Conservation (phyloP, 2,888 invertebrate genomes). For the Agriopis leucophaearia region DNA sequence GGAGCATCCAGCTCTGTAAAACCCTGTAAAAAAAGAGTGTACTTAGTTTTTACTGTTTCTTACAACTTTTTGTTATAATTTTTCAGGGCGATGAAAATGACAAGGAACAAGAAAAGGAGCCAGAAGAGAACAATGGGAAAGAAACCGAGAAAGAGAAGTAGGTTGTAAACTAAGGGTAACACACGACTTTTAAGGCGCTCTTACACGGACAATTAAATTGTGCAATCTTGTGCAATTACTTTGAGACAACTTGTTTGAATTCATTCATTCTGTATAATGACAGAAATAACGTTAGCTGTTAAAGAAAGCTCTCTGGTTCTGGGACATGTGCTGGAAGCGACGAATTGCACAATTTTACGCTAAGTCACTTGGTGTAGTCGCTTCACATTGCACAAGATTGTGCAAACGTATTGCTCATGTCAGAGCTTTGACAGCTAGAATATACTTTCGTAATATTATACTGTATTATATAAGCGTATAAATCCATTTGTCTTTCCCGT, state of each 20-base stretch:
- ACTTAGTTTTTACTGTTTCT: no score
- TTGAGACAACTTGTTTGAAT: not conserved
- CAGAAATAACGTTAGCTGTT: not conserved
- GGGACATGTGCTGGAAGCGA: not conserved
- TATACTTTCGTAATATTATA: constrained; percentile 70
- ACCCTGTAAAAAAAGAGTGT: not conserved
- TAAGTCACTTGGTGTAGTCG: not conserved
- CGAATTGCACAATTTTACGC: not conserved
- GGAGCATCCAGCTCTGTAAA: no score
- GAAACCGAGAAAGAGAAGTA: constrained; percentile 67
- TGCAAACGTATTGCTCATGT: not conserved
- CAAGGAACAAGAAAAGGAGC: constrained; percentile 88
- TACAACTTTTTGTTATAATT: constrained; percentile 2
- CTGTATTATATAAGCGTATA: constrained; percentile 79
- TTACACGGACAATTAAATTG: not conserved
- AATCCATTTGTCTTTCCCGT: constrained; percentile 85
- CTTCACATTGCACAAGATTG: not conserved
- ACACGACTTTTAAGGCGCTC: constrained; percentile 39
- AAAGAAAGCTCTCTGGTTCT: not conserved
- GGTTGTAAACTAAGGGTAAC: constrained; percentile 40
- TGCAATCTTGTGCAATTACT: constrained; percentile 5
- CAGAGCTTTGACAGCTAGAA: constrained; percentile 53
- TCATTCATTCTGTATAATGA: not conserved
- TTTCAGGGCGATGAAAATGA: constrained; percentile 93
- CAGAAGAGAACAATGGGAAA: constrained; percentile 90